Conservation (phyloP, 2,888 invertebrate genomes). For the Macrosoma leucophasiata region DNA sequence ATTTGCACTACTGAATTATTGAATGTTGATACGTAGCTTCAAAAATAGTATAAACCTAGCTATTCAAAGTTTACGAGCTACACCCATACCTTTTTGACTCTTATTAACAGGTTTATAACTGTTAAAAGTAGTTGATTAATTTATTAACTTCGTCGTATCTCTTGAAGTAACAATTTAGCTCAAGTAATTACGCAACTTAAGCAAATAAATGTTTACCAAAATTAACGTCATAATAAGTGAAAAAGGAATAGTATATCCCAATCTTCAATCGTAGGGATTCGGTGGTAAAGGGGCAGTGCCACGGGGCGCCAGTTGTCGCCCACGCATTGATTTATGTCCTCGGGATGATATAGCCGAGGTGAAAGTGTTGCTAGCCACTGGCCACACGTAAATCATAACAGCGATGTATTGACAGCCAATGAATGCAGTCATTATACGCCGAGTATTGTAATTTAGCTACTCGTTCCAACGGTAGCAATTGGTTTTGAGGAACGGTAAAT, state of each 20-base stretch:
- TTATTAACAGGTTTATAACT: no score
- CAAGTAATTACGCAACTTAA: no score
- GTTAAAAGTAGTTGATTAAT: no score
- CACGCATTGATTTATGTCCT: slow-evolving; percentile 66
- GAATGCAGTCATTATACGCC: slow-evolving; percentile 53
- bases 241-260: background rate
- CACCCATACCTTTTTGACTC: no score
- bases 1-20: no score
- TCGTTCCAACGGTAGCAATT: slow-evolving; percentile 1
- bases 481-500: no score
- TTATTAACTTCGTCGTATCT: no score
- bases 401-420: slow-evolving; percentile 65
- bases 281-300: slow-evolving; percentile 37
- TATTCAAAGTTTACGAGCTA: no score
- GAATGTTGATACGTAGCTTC: no score
- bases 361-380: slow-evolving; percentile 54
- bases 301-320: slow-evolving; percentile 44
- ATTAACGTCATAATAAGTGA: slow-evolving; percentile 7
- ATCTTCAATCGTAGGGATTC: slow-evolving; percentile 24
- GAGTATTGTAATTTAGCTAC: slow-evolving; percentile 39
- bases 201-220: no score
- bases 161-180: no score
- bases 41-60: no score
- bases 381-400: slow-evolving; percentile 58
- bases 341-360: slow-evolving; percentile 41